Conservation (phyloP, 92 coral and sea anemone genomes). For the Scolanthus callimorphus region DNA sequence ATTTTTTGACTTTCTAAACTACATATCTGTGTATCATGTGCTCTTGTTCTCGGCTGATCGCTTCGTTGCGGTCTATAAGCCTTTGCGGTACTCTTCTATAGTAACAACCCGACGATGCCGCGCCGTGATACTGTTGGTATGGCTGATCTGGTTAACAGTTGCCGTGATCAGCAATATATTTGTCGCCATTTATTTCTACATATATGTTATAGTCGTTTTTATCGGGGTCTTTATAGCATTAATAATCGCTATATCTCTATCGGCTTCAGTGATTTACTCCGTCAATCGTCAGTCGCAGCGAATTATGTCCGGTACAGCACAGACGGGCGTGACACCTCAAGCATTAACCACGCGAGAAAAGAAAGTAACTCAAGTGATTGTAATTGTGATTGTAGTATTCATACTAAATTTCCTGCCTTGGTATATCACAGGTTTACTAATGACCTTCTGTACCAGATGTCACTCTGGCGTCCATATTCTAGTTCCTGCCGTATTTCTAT, state of each 20-base stretch:
- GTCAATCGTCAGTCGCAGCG: conserved; percentile 8
- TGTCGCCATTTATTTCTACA: background rate
- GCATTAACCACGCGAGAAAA: background rate
- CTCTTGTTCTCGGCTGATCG: conserved; percentile 26
- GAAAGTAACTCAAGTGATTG: background rate
- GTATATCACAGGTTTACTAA: background rate
- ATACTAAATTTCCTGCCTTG: background rate
- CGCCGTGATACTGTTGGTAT: background rate
- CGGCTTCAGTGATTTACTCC: conserved; percentile 1
- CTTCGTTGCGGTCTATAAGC: conserved; percentile 14
- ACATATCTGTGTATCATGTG: conserved; percentile 2
- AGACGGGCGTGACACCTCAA: background rate
- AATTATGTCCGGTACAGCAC: background rate
- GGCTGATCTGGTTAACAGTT: conserved; percentile 5
- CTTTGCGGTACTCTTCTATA: conserved; percentile 13
- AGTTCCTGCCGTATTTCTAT: background rate
- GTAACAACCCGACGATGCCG: conserved; percentile 5
- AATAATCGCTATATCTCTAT: background rate
- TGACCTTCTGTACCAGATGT: conserved; percentile 6
- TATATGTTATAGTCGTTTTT: background rate
- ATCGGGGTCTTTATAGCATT: conserved; percentile 1
- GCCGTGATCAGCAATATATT: background rate
- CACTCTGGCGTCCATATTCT: background rate
- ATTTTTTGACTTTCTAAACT: background rate
- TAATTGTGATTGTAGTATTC: background rate